Evolutionary conservation across 1,140 invertebrate species (phyloP).

Genomic region (Anadara kagoshimensis): DNA sequence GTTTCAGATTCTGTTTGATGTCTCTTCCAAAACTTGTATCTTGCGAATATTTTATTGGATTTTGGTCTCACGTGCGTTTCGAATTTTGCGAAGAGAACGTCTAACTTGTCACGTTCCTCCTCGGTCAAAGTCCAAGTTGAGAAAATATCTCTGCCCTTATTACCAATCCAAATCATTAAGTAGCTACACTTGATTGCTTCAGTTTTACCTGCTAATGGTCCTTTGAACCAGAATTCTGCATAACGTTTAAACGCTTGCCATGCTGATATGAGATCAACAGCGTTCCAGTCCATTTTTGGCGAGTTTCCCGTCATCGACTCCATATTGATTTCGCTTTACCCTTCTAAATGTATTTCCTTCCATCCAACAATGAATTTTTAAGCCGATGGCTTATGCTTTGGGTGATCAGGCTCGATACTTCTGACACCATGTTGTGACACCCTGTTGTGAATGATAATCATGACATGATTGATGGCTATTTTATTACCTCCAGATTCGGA

Average conservation of each 20-base stretch:
- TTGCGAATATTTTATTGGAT: slow-evolving; percentile 20
- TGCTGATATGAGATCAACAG: slow-evolving; percentile 18
- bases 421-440: no score
- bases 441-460: no score
- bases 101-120: slow-evolving; percentile 25
- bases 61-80: slow-evolving; percentile 25
- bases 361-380: no score
- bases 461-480: no score
- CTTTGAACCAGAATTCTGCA: slow-evolving; percentile 30
- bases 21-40: slow-evolving; percentile 25
- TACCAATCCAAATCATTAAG: slow-evolving; percentile 30
- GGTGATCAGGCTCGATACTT: no score
- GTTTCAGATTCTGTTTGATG: not conserved
- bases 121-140: slow-evolving; percentile 12
- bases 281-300: slow-evolving; percentile 31
- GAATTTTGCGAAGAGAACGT: slow-evolving; percentile 19
- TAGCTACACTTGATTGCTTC: slow-evolving; percentile 26
- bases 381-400: no score
- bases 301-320: no score
- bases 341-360: no score
- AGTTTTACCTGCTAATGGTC: slow-evolving; percentile 31
- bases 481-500: no score
- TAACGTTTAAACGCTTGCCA: slow-evolving; percentile 34
- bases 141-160: slow-evolving; percentile 27
- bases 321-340: no score